Evolutionary conservation across 2,888 invertebrate genomes (phyloP).

Genomic region (Acrocyrtus sp.): DNA sequence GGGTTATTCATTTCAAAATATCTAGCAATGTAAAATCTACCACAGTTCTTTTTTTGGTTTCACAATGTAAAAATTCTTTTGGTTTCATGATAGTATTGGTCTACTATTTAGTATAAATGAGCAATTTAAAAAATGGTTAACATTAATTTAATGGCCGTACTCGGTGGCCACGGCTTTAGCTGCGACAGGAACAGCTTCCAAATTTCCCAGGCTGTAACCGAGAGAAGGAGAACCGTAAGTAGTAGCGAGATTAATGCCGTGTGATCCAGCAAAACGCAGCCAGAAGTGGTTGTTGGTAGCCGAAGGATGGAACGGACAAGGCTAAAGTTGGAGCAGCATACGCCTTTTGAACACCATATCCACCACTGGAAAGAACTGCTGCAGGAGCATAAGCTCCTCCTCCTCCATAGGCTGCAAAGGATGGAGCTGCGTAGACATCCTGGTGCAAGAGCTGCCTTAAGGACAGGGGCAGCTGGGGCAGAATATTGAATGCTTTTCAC

Average conservation of each 20-base stretch:
- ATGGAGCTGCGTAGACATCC: constrained; percentile 46
- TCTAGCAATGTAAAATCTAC: too few species aligned
- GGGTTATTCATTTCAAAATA: too few species aligned
- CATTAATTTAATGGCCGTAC: constrained; percentile 32
- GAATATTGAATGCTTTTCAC: constrained; percentile 53
- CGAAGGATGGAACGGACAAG: not conserved
- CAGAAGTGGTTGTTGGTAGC: constrained; percentile 5
- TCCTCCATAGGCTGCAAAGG: constrained; percentile 15
- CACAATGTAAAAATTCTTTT: too few species aligned
- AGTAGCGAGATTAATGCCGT: constrained; percentile 36
- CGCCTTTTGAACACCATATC: too few species aligned
- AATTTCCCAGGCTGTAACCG: constrained; percentile 57
- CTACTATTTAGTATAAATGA: too few species aligned
- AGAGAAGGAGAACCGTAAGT: constrained; percentile 57
- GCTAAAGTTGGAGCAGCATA: constrained; percentile 16
- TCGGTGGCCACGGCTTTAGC: constrained; percentile 9
- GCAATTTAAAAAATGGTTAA: too few species aligned
- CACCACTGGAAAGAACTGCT: not conserved
- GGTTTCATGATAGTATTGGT: too few species aligned
- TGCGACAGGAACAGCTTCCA: constrained; percentile 9
- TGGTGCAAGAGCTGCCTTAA: constrained; percentile 35
- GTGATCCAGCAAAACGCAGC: constrained; percentile 10
- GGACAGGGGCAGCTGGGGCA: constrained; percentile 42
- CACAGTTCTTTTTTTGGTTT: too few species aligned
- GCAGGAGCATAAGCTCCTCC: constrained; percentile 13